These are phyloP conservation scores for Moxostoma hubbsi DNA, from an alignment of 2,797 vertebrate genomes.

Conservation along the genomic window DNA sequence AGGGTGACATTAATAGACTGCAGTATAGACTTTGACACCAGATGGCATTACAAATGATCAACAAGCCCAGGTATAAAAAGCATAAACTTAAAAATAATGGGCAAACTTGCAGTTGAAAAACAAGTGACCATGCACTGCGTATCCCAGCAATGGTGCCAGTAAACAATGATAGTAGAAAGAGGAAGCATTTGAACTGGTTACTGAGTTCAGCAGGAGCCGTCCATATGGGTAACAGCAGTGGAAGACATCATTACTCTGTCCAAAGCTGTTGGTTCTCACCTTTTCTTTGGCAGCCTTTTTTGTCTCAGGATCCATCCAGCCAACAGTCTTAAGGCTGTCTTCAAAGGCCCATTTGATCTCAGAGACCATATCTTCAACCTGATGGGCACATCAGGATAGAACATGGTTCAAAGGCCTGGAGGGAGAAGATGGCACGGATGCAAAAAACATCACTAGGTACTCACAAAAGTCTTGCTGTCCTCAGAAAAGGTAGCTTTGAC, in stretches of 20 bases:
- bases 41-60: conserved; percentile 65
- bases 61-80: not conserved
- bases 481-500: conserved; percentile 92
- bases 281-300: conserved; percentile 92
- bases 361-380: conserved; percentile 92
- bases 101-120: not conserved
- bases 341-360: conserved; percentile 94
- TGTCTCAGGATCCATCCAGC: conserved; percentile 95
- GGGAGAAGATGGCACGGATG: not conserved
- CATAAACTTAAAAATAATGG: not conserved
- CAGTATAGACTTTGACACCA: conserved; percentile 62
- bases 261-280: conserved; percentile 69
- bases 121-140: not conserved
- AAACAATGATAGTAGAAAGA: not conserved
- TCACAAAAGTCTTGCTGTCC: conserved; percentile 91
- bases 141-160: not conserved
- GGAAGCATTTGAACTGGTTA: not conserved
- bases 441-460: conserved; percentile 59
- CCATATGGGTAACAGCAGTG: not conserved
- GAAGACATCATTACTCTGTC: not conserved
- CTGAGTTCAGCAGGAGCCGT: conserved; percentile 8
- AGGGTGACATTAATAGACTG: not conserved
- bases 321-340: conserved; percentile 84
- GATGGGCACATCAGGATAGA: conserved; percentile 42
- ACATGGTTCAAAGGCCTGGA: conserved; percentile 15